These are phyloP conservation scores for Strix uralensis DNA, from an alignment of 2,113 vertebrate genomes.

Conservation along the genomic window DNA sequence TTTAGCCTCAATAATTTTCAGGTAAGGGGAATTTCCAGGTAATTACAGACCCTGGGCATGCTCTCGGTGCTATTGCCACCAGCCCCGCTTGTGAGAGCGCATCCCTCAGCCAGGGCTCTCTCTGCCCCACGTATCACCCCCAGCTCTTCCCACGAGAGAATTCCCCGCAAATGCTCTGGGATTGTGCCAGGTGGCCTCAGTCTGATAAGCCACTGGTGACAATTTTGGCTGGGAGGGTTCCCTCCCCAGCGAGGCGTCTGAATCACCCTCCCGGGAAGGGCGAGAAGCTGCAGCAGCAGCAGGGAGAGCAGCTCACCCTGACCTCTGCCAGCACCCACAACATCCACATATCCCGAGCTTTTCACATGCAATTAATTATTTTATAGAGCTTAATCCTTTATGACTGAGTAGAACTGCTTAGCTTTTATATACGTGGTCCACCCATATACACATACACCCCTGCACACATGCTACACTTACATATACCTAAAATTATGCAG, in stretches of 20 bases:
- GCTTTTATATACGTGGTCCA: neutral
- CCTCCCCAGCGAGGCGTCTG: neutral
- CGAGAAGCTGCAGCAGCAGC: neutral
- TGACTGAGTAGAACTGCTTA: neutral
- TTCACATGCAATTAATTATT: neutral
- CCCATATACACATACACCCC: neutral
- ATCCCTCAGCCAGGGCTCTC: neutral
- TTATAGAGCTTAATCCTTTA: neutral
- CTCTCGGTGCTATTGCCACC: no score
- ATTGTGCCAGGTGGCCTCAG: neutral
- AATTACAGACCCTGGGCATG: neutral
- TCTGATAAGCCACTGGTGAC: accelerated
- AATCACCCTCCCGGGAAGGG: neutral
- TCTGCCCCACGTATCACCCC: accelerated
- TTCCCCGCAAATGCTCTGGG: neutral
- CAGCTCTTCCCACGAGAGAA: accelerated
- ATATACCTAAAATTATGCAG: neutral
- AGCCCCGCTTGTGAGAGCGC: neutral
- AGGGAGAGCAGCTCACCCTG: no score
- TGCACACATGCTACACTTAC: neutral
- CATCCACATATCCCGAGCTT: accelerated
- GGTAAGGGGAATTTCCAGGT: neutral
- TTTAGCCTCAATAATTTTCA: neutral
- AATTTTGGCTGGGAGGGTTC: no score
- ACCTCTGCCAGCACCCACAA: accelerated